Base-by-base conservation (phyloP, 2,113 vertebrate genomes). In the Blennius ocellaris region DNA sequence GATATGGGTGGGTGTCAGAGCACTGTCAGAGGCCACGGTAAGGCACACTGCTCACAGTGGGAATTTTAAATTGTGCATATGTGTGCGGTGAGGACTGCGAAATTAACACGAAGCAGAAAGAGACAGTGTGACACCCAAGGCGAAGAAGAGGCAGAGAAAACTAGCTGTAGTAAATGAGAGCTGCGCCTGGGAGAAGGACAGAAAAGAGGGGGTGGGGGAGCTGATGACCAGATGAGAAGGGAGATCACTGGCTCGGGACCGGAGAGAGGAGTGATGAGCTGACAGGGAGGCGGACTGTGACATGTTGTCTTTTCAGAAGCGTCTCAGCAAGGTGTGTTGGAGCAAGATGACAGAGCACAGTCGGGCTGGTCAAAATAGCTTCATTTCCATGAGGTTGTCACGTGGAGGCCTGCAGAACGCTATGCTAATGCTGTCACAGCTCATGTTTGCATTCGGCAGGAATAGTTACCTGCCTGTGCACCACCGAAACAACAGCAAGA, bases 1-100 rank as follows among this genome's bases (percentile, higher is more conserved):
- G 81, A 66, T 37, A 69, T 11, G 45, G 61, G 56, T 59, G 65
- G 67, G 67, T 84, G 78, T 89, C 87, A 80, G 49, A 21, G 63
- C 4, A 11, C 68, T 83, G 84, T 80, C 79, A 86, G 60, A 77
- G 65, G 59, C 69, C 77, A 69, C 10, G 45, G 57, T 64, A 4
- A 67, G 58, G 58, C 59, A 49, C 66, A 1, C 15, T 10, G 59
- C 9, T 76, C 74, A 70, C 63, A 57, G 50, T 11, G 30, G 47
- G 74, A 50, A 68, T 15, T 59, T 15, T 16, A 54, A 56, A 59
- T 51, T 40, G 21, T 30, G 21, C 21, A 10, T 43, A 12, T 41
- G 38, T 21, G 54, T 50, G 45, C 15, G 49, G 15, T 40, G 52
- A 16, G 30, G 47, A 72, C 12, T 73, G 64, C 67, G 77, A 66